Conservation (phyloP, 2,888 invertebrate species). For the Xylota segnis region DNA sequence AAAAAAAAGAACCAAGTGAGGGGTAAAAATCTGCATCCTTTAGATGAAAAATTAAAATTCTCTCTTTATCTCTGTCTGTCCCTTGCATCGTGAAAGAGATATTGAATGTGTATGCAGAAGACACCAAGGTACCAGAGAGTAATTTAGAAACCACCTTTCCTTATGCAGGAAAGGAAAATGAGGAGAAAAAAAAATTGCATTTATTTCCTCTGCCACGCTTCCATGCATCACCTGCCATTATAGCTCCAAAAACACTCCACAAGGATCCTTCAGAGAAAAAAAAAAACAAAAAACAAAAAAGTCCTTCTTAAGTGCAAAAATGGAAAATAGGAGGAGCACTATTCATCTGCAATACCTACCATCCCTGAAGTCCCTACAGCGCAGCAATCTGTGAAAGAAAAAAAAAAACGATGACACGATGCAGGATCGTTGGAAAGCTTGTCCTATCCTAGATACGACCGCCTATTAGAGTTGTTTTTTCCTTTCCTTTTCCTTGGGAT, state of each 20-base stretch:
- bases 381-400: constrained; percentile 60
- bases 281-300: constrained; percentile 1
- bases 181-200: constrained; percentile 62
- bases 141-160: constrained; percentile 42
- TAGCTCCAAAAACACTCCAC: constrained; percentile 28
- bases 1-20: constrained; percentile 40
- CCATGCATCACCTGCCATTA: constrained; percentile 71
- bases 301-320: constrained; percentile 38
- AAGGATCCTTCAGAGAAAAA: not conserved
- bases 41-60: constrained; percentile 58
- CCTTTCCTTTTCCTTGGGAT: constrained; percentile 37
- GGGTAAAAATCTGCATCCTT: constrained; percentile 72
- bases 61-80: constrained; percentile 29
- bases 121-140: constrained; percentile 36
- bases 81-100: constrained; percentile 12
- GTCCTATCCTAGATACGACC: constrained; percentile 69
- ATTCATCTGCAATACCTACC: constrained; percentile 63
- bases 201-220: constrained; percentile 32
- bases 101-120: constrained; percentile 3
- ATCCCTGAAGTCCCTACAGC: constrained; percentile 72
- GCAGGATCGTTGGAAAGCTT: constrained; percentile 67
- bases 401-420: constrained; percentile 35
- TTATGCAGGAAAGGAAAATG: not conserved
- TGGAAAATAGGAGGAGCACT: constrained; percentile 77
- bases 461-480: constrained; percentile 60